Evolutionary conservation across 2,113 vertebrate species (phyloP).

Genomic region (Sorex araneus): DNA sequence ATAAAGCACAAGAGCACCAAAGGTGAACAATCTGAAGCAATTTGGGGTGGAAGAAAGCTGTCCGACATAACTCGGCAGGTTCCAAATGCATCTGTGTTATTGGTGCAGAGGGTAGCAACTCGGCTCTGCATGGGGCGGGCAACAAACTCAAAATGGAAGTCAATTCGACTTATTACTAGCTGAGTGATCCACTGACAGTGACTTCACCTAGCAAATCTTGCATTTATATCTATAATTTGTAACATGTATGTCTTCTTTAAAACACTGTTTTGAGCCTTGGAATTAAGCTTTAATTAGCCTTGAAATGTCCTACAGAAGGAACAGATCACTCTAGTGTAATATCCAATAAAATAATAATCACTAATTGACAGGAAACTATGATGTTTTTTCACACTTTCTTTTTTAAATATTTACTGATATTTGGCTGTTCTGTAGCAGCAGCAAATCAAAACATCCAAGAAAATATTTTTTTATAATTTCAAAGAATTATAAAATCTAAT

Average conservation of each 20-base stretch:
- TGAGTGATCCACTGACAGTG: constrained; percentile 12
- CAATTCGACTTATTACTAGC: background rate
- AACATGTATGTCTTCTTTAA: constrained; percentile 2
- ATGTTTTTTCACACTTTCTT: background rate
- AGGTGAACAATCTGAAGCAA: constrained; percentile 18
- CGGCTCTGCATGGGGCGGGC: background rate
- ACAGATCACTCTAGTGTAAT: constrained; percentile 14
- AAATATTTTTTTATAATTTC: background rate
- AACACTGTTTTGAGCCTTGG: constrained; percentile 4
- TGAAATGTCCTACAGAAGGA: background rate
- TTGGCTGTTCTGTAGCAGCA: background rate
- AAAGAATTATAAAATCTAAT: constrained; percentile 26
- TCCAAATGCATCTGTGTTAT: background rate
- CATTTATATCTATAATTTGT: constrained; percentile 44
- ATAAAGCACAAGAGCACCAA: constrained; percentile 41
- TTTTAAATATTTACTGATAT: constrained; percentile 19
- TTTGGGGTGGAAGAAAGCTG: background rate
- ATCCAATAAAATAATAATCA: constrained; percentile 43
- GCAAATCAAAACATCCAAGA: background rate
- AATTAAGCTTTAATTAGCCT: constrained; percentile 64
- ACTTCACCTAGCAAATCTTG: constrained; percentile 5
- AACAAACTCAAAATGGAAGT: background rate
- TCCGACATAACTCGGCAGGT: constrained; percentile 23
- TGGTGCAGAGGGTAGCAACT: background rate
- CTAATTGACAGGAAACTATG: constrained; percentile 8